Conservation (phyloP, 1,140 invertebrate species). For the Nebria ingens region DNA sequence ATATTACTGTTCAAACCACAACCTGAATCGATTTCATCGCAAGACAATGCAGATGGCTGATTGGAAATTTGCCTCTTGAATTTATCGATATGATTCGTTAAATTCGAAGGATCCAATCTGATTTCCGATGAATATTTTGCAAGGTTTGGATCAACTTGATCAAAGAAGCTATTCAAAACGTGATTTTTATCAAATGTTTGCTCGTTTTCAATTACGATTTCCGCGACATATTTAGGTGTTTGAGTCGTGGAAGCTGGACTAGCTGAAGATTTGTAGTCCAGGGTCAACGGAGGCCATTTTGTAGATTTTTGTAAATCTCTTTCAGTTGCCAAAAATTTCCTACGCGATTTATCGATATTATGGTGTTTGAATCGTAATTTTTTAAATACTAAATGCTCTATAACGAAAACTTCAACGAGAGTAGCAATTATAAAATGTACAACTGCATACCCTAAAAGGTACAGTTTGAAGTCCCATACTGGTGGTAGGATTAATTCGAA, state of each 20-base stretch:
- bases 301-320: slow-evolving; percentile 40
- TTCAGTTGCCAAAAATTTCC: slow-evolving; percentile 50
- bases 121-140: not conserved
- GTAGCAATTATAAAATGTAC: slow-evolving; percentile 43
- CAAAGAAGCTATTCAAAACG: slow-evolving; percentile 34
- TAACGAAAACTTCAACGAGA: slow-evolving; percentile 44
- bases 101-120: not conserved
- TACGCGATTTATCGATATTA: slow-evolving; percentile 45
- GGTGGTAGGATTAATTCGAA: slow-evolving; percentile 60
- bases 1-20: not conserved
- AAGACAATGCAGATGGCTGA: not conserved
- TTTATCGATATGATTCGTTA: not conserved
- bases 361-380: slow-evolving; percentile 42
- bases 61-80: not conserved
- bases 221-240: slow-evolving; percentile 32
- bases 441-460: slow-evolving; percentile 41
- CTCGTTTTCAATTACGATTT: slow-evolving; percentile 34
- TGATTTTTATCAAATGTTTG: slow-evolving; percentile 29
- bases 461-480: slow-evolving; percentile 43
- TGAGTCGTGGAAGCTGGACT: slow-evolving; percentile 22
- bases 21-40: not conserved
- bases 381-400: slow-evolving; percentile 47
- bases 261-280: slow-evolving; percentile 30
- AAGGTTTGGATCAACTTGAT: slow-evolving; percentile 13
- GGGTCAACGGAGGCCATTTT: slow-evolving; percentile 48